These are phyloP conservation scores for Pomacea maculata DNA, from an alignment of 1,140 invertebrate species.

Conservation along the genomic window DNA sequence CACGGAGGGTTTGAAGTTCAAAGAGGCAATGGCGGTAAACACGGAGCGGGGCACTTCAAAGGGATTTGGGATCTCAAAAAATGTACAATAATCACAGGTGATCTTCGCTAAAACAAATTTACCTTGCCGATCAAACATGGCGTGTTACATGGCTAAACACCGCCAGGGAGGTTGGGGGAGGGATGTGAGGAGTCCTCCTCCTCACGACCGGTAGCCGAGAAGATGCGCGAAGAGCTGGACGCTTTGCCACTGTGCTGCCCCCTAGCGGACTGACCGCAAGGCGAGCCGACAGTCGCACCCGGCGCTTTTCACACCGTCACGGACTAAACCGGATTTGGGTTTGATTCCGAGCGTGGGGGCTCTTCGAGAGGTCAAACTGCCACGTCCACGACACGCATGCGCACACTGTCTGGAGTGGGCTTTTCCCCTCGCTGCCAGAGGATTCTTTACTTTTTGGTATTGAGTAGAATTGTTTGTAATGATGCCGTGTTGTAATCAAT, in stretches of 20 bases:
- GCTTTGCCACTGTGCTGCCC: background rate
- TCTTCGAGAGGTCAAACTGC: constrained; percentile 6
- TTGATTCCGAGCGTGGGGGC: constrained; percentile 22
- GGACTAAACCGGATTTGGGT: constrained; percentile 29
- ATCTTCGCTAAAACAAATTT: constrained; percentile 44
- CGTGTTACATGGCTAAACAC: constrained; percentile 33
- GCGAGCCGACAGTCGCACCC: background rate
- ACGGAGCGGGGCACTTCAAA: constrained; percentile 38
- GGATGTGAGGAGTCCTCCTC: no score
- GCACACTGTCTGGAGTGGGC: background rate
- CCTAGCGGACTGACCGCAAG: background rate
- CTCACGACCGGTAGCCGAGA: background rate
- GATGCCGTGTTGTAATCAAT: background rate
- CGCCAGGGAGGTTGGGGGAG: background rate
- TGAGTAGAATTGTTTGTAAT: no score
- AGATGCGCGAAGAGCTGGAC: background rate
- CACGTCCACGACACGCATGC: background rate
- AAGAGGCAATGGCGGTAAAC: constrained; percentile 38
- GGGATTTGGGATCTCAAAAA: constrained; percentile 33
- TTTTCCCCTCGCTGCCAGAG: background rate
- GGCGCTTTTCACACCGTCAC: constrained; percentile 34
- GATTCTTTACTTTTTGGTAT: background rate
- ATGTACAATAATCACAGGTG: constrained; percentile 48
- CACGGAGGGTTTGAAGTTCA: constrained; percentile 35
- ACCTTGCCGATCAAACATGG: constrained; percentile 39